phyloP scores from a whole-genome alignment of 2,888 invertebrate species.

The Onchidella celtica region DNA sequence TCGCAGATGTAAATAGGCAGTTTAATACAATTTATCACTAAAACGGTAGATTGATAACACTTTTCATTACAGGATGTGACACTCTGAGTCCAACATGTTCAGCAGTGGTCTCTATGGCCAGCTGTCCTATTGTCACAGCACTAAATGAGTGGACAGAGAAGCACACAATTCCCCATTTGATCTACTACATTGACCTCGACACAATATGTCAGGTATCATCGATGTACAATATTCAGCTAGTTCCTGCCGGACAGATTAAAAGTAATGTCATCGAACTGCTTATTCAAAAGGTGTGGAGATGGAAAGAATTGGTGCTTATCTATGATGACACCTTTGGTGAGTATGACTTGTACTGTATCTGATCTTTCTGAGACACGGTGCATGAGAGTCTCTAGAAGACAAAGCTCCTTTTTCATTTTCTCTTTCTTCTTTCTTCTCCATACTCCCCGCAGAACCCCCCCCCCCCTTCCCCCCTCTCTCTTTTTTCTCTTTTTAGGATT shows the following conservation, averaged over 20 bases:
- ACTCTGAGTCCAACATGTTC: slow-evolving; percentile 12
- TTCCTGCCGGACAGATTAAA: background rate
- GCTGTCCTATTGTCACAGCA: background rate
- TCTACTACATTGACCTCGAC: background rate
- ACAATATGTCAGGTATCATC: background rate
- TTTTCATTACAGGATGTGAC: slow-evolving; percentile 1
- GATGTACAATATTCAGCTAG: background rate
- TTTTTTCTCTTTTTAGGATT: too few relatives aligned
- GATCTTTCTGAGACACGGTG: too few relatives aligned
- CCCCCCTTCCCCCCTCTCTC: too few relatives aligned
- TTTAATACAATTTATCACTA: too few relatives aligned
- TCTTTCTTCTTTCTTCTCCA: too few relatives aligned
- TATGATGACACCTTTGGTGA: slow-evolving; percentile 30
- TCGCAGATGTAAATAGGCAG: too few relatives aligned
- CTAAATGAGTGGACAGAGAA: slow-evolving; percentile 17
- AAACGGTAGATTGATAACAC: too few relatives aligned
- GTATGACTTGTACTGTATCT: too few relatives aligned
- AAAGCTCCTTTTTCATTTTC: too few relatives aligned
- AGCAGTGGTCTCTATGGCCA: slow-evolving; percentile 30
- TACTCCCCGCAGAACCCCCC: too few relatives aligned
- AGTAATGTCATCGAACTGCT: slow-evolving; percentile 7
- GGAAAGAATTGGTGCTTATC: slow-evolving; percentile 27
- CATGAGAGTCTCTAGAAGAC: too few relatives aligned
- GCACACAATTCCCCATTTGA: slow-evolving; percentile 1
- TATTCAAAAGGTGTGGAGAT: background rate